These are phyloP conservation scores for Diogma glabrata DNA, from an alignment of 2,888 invertebrate species.

Conservation along the genomic window DNA sequence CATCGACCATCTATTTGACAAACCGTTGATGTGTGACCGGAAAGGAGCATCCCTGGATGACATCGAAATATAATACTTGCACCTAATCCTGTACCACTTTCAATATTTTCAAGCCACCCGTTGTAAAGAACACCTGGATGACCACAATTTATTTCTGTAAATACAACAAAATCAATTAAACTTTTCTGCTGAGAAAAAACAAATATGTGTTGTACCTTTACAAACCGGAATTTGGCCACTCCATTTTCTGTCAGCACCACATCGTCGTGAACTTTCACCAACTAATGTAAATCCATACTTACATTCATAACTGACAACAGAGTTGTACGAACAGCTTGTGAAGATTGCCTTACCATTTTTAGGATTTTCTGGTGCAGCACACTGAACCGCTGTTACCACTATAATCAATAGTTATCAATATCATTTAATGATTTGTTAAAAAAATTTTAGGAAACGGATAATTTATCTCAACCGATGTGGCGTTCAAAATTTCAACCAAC, in stretches of 20 bases:
- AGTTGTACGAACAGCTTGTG: constrained; percentile 87
- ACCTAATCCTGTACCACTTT: constrained; percentile 79
- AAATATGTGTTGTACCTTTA: constrained; percentile 59
- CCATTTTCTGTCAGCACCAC: constrained; percentile 93
- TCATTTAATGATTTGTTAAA: too few species aligned
- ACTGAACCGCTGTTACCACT: constrained; percentile 89
- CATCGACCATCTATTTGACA: constrained; percentile 91
- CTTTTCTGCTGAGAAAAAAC: background rate
- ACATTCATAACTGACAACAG: constrained; percentile 91
- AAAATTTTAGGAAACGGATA: too few species aligned
- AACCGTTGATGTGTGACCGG: constrained; percentile 78
- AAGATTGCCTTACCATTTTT: constrained; percentile 86
- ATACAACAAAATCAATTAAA: constrained; percentile 12
- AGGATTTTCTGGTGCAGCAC: constrained; percentile 83
- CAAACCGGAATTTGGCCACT: constrained; percentile 83
- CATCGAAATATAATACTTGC: constrained; percentile 89
- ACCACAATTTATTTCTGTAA: constrained; percentile 90
- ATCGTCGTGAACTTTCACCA: constrained; percentile 81
- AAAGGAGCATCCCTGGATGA: constrained; percentile 81
- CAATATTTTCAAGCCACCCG: constrained; percentile 88
- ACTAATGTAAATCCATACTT: constrained; percentile 85
- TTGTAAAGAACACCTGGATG: constrained; percentile 89
- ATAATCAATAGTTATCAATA: too few species aligned
- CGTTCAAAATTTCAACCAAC: too few species aligned
- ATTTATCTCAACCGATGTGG: too few species aligned